A percentile compares a stretch with the other conserved stretches of the same genome.
Evolutionary conservation across 2,113 vertebrate genomes (phyloP).

Genomic region (Aegotheles bennettii): DNA sequence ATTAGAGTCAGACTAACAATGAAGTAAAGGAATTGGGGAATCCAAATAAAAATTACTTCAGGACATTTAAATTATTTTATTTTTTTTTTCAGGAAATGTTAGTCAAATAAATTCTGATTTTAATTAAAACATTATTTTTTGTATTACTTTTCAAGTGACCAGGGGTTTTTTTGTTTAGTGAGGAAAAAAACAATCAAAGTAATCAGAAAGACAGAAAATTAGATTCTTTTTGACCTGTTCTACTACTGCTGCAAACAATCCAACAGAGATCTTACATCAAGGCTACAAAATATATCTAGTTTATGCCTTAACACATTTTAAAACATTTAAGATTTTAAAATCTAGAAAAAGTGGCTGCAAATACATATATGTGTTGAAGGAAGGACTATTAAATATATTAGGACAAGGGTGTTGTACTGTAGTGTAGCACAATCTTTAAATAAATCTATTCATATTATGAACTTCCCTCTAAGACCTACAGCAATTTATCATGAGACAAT

Average conservation of each 20-base stretch:
- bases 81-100: too few species aligned
- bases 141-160: neutral
- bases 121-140: neutral
- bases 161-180: accelerated
- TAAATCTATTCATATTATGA: neutral
- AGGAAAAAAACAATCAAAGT: neutral
- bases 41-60: neutral
- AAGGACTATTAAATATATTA: neutral
- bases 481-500: neutral
- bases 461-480: neutral
- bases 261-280: neutral
- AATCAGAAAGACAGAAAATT: neutral
- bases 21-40: neutral
- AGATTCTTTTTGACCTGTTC: neutral
- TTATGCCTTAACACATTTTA: accelerated
- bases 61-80: neutral
- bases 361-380: neutral
- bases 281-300: neutral
- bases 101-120: neutral
- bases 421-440: neutral
- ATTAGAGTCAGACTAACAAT: neutral
- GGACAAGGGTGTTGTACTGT: neutral
- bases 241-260: neutral
- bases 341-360: neutral
- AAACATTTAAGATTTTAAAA: neutral